Evolutionary conservation across 2,888 invertebrate genomes (phyloP), one percentile per base, ranked within the genome.

Genomic region (Troides aeacus): DNA sequence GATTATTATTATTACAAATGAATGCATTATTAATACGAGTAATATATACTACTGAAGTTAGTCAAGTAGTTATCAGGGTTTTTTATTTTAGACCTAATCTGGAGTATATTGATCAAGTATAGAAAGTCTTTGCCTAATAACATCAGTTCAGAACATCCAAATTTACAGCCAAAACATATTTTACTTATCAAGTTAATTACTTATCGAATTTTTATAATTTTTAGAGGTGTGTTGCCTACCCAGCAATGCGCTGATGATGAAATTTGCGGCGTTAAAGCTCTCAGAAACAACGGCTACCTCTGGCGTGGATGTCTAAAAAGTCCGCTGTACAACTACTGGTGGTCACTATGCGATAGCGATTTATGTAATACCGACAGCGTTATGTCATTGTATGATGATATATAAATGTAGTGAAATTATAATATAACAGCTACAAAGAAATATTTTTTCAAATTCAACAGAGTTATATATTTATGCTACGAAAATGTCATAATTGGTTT

Each of bases 281-380:
- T 86, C 0, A 80, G 78, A 74, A 81, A 78, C 18, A 74, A 83
- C 24, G 88, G 87, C 1, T 90, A 88, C 62, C 74, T 90, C 53
- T 90, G 90, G 89, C 82, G 90, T 15, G 90, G 90, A 7, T 91
- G 90, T 71, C 63, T 87, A 5, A 78, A 78, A 62, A 70, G 70
- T 15, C 90, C 90, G 1, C 77, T 85, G 2, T 91, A 85, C 72
- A 90, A 91, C 74, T 86, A 89, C 72, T 90, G 87, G 84, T 86
- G 83, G 82, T 72, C 75, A 15, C 71, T 88, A 0, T 90, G 90
- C 58, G 82, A 87, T 36, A 74, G 70, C 12, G 86, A 89, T 71
- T 76, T 86, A 0, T 90, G 90, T 72, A 90, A 90, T 70, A 78
- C 81, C 65, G 88, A 89, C 62, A 64, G 71, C 12, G 69, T 85